Evolutionary conservation across 2,888 invertebrate species (phyloP).

Genomic region (Nowickia ferox): DNA sequence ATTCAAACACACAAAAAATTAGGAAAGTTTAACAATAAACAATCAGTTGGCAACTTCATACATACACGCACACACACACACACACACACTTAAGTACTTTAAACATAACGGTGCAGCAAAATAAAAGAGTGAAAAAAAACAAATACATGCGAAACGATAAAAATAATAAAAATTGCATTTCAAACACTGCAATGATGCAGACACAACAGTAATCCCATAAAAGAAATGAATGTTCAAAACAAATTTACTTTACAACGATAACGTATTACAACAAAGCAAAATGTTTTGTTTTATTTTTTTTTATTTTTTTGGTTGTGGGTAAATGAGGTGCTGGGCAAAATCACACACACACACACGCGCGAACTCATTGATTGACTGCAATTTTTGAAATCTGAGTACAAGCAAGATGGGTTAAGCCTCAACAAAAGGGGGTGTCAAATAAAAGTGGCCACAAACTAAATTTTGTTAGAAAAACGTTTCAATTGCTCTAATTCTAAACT

Average conservation of each 20-base stretch:
- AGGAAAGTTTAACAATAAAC: slow-evolving; percentile 44
- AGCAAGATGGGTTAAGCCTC: neutral
- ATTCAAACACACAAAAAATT: slow-evolving; percentile 33
- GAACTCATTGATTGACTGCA: neutral
- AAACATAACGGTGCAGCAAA: slow-evolving; percentile 53
- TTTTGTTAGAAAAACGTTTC: slow-evolving; percentile 4
- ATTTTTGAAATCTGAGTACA: slow-evolving; percentile 21
- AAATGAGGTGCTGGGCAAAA: slow-evolving; percentile 38
- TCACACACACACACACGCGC: neutral
- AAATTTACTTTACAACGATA: slow-evolving; percentile 40
- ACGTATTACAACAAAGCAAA: slow-evolving; percentile 10
- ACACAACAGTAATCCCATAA: slow-evolving; percentile 49
- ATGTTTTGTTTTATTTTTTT: slow-evolving; percentile 19
- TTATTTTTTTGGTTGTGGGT: neutral
- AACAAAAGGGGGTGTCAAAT: slow-evolving; percentile 62
- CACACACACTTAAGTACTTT: slow-evolving; percentile 32
- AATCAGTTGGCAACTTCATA: slow-evolving; percentile 52
- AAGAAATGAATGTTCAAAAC: slow-evolving; percentile 36
- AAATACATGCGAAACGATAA: slow-evolving; percentile 28
- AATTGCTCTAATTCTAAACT: neutral
- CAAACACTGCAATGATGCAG: slow-evolving; percentile 35
- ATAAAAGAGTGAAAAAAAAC: slow-evolving; percentile 11
- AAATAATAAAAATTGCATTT: slow-evolving; percentile 52
- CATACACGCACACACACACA: too few species aligned
- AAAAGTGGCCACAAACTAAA: slow-evolving; percentile 63